A percentile compares a stretch with the other conserved stretches of the same genome.
Conservation (phyloP, 2,797 vertebrate genomes). For the Lycodopsis pacificus region DNA sequence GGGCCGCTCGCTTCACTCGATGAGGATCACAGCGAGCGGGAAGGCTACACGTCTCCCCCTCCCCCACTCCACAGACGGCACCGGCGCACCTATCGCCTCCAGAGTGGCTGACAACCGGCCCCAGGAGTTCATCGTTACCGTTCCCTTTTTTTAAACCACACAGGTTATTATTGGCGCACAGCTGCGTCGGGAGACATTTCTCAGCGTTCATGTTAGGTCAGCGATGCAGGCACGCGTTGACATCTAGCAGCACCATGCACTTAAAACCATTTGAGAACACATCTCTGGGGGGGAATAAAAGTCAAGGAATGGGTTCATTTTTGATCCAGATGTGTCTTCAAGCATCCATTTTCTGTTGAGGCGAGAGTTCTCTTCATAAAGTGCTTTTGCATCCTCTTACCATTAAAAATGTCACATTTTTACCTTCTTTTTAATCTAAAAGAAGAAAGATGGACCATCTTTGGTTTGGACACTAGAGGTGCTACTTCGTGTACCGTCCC, state of each 20-base stretch:
- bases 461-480: not conserved
- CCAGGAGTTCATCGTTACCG: not conserved
- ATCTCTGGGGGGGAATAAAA: not conserved
- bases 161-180: conserved; percentile 25
- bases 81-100: not conserved
- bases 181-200: conserved; percentile 11
- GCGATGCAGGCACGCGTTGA: not conserved
- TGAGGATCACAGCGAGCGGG: conserved; percentile 30
- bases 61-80: conserved; percentile 29
- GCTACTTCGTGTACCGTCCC: conserved; percentile 62
- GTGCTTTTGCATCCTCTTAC: conserved; percentile 61
- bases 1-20: conserved; percentile 8
- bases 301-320: not conserved
- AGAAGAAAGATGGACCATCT: not conserved
- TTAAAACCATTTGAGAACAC: conserved; percentile 1
- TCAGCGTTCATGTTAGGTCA: conserved; percentile 26
- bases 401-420: conserved; percentile 17
- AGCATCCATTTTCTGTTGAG: not conserved
- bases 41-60: conserved; percentile 4
- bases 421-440: not conserved
- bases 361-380: conserved; percentile 58
- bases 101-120: not conserved
- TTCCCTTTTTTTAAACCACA: conserved; percentile 37
- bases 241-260: not conserved
- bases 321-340: conserved; percentile 6